Percentiles rank a stretch among this genome's conserved stretches.
Conservation (phyloP, 2,797 vertebrate species). For the Psittacula echo region DNA sequence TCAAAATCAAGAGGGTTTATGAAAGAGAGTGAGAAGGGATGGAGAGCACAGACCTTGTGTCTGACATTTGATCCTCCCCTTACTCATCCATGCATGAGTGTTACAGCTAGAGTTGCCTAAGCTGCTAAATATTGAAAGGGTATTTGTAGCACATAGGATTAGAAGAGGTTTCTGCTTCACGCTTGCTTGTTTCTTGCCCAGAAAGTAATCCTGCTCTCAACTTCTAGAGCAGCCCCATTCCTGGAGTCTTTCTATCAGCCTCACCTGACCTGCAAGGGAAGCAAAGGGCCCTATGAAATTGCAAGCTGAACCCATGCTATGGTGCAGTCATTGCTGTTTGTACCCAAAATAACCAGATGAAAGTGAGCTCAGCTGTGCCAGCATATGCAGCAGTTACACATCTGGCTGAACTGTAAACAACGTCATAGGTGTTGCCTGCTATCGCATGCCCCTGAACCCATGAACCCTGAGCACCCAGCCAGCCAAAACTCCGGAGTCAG, state of each 20-base stretch:
- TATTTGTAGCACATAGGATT: not conserved
- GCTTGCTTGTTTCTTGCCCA: not conserved
- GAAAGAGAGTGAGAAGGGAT: not conserved
- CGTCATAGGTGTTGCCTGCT: not conserved
- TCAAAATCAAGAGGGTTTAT: not conserved
- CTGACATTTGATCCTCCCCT: not conserved
- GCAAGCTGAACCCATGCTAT: rapidly evolving
- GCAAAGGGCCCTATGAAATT: not conserved
- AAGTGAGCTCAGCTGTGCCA: not conserved
- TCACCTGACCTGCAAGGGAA: not conserved
- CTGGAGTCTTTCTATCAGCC: not conserved
- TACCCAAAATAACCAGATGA: not conserved
- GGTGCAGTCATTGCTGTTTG: not conserved
- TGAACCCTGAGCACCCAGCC: not conserved
- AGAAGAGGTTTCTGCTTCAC: not conserved
- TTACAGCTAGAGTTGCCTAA: not conserved
- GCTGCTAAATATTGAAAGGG: slow-evolving; percentile 47
- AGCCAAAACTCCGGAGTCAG: not conserved
- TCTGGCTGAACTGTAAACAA: not conserved
- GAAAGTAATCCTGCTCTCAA: not conserved
- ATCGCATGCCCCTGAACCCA: not conserved
- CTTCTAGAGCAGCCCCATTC: not conserved
- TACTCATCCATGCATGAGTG: slow-evolving; percentile 6
- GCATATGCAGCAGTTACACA: not conserved
- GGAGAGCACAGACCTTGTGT: not conserved